Conservation (phyloP, 2,888 invertebrate genomes). For the Synergus itoensis region DNA sequence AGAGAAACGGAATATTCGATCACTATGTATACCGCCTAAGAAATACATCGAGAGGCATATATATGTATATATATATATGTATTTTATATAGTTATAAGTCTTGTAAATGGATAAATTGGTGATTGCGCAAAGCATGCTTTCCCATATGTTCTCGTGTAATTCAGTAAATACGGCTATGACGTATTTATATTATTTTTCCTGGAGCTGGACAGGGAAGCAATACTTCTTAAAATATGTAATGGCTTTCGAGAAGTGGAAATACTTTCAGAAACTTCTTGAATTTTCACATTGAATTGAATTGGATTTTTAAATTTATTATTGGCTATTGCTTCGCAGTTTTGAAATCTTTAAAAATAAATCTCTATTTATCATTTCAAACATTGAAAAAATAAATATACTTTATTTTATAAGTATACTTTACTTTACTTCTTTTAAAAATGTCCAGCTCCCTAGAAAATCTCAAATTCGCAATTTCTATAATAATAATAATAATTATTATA, state of each 20-base stretch:
- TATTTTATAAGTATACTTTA: not conserved
- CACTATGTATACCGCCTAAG: not conserved
- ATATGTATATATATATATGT: slow-evolving; percentile 2
- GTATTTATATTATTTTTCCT: not conserved
- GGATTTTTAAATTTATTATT: too few species aligned
- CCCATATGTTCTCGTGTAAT: not conserved
- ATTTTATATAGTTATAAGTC: slow-evolving; percentile 26
- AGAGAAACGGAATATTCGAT: slow-evolving; percentile 24
- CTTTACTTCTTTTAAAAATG: not conserved
- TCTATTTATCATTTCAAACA: too few species aligned
- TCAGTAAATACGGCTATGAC: not conserved
- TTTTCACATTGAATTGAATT: not conserved
- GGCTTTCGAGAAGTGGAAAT: not conserved
- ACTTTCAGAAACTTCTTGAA: not conserved
- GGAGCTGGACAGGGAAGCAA: not conserved
- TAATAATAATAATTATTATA: slow-evolving; percentile 9
- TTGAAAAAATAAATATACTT: too few species aligned
- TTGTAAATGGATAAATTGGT: slow-evolving; percentile 31
- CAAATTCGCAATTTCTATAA: slow-evolving; percentile 2
- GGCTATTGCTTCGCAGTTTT: too few species aligned
- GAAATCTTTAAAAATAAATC: too few species aligned
- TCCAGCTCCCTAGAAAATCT: slow-evolving; percentile 29
- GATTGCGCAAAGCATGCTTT: not conserved
- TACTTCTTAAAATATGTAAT: not conserved
- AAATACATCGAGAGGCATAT: slow-evolving; percentile 25